phyloP scores from a whole-genome alignment of 2,797 vertebrate genomes.

The Liparis tanakae region DNA sequence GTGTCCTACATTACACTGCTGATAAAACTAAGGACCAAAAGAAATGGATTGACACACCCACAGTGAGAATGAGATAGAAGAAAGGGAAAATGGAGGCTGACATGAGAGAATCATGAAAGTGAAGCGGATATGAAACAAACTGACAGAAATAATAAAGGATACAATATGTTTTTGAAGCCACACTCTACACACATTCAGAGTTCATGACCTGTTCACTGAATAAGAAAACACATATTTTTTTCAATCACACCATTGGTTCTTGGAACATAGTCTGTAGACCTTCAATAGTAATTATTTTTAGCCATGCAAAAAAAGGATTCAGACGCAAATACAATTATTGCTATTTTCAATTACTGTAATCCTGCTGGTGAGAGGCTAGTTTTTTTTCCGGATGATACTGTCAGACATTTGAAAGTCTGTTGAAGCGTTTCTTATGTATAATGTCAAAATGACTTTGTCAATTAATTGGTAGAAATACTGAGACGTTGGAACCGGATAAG shows the following conservation, averaged over 20 bases:
- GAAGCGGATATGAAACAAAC: constrained; percentile 44
- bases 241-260: constrained; percentile 48
- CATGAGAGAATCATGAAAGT: constrained; percentile 21
- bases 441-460: constrained; percentile 25
- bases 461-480: constrained; percentile 25
- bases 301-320: constrained; percentile 16
- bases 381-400: constrained; percentile 25
- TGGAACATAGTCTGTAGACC: constrained; percentile 45
- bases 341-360: constrained; percentile 65
- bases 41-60: constrained; percentile 25
- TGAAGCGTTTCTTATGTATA: constrained; percentile 41
- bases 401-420: constrained; percentile 42
- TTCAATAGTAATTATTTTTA: constrained; percentile 50
- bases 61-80: constrained; percentile 14
- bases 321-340: constrained; percentile 34
- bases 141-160: constrained; percentile 45
- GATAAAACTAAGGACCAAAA: constrained; percentile 60
- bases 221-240: constrained; percentile 31
- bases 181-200: constrained; percentile 13
- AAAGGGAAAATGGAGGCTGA: constrained; percentile 20
- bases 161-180: constrained; percentile 41
- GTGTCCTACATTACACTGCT: constrained; percentile 54
- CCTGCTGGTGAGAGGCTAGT: constrained; percentile 43
- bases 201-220: constrained; percentile 59
- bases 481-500: constrained; percentile 25